These are phyloP conservation scores for Pristionchus mayeri DNA, from an alignment of 2,888 invertebrate genomes.

Conservation along the genomic window DNA sequence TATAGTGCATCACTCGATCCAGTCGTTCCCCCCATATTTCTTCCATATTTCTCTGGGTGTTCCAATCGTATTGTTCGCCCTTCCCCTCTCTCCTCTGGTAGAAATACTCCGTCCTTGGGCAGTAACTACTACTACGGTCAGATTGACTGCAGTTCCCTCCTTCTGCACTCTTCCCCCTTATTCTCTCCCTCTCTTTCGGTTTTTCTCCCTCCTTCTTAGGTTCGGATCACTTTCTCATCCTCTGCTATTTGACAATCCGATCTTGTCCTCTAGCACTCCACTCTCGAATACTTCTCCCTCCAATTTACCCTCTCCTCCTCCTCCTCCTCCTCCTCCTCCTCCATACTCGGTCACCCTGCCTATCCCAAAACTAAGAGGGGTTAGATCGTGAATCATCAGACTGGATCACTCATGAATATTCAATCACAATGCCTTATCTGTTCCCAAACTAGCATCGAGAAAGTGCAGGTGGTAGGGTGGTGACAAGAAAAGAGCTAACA, in stretches of 20 bases:
- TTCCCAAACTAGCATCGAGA: too few species aligned
- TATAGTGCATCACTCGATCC: background rate
- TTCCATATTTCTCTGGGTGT: background rate
- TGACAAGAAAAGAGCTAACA: too few species aligned
- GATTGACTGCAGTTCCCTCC: background rate
- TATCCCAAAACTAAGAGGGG: background rate
- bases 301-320: background rate
- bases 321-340: background rate
- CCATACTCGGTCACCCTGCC: background rate
- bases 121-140: slow-evolving; percentile 33
- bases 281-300: background rate
- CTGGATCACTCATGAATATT: slow-evolving; percentile 8
- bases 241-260: slow-evolving; percentile 46
- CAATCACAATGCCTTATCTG: background rate
- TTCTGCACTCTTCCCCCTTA: background rate
- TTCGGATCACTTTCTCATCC: slow-evolving; percentile 23
- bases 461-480: too few species aligned
- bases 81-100: slow-evolving; percentile 24
- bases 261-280: slow-evolving; percentile 32
- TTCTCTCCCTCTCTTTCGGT: background rate
- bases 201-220: background rate
- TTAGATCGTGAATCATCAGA: background rate
- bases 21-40: background rate
- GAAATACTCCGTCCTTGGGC: slow-evolving; percentile 1
- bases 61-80: slow-evolving; percentile 16